phyloP scores from a whole-genome alignment of 2,888 invertebrate genomes.

The Hydrotaea cyrtoneurina region DNA sequence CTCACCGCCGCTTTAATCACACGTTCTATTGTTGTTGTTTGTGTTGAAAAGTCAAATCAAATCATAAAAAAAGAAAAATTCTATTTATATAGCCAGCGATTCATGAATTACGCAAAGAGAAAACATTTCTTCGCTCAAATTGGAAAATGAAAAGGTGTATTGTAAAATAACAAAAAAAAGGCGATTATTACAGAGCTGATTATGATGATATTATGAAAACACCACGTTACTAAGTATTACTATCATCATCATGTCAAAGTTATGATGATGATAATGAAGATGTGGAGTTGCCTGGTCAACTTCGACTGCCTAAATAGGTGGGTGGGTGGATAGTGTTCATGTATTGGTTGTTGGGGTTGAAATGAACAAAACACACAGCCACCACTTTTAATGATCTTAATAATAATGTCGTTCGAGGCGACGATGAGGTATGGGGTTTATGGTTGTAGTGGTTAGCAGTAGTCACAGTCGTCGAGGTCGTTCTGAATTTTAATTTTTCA shows the following conservation, averaged over 20 bases:
- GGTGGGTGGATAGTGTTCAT: slow-evolving; percentile 19
- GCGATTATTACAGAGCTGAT: slow-evolving; percentile 41
- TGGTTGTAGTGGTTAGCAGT: slow-evolving; percentile 52
- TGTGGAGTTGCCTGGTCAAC: slow-evolving; percentile 44
- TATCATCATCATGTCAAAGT: slow-evolving; percentile 15
- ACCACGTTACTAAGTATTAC: slow-evolving; percentile 37
- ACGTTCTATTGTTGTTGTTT: slow-evolving; percentile 61
- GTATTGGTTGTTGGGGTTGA: slow-evolving; percentile 47
- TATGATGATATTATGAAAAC: slow-evolving; percentile 48
- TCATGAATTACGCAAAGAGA: slow-evolving; percentile 79
- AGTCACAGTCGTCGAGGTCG: slow-evolving; percentile 64
- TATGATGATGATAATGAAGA: slow-evolving; percentile 49
- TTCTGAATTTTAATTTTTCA: slow-evolving; percentile 57
- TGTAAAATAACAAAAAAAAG: slow-evolving; percentile 32
- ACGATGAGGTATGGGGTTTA: slow-evolving; percentile 35
- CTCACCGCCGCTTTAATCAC: slow-evolving; percentile 64
- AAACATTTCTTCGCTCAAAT: slow-evolving; percentile 75
- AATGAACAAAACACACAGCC: slow-evolving; percentile 27
- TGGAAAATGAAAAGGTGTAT: slow-evolving; percentile 73
- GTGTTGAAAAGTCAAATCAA: slow-evolving; percentile 73
- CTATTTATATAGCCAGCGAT: slow-evolving; percentile 76
- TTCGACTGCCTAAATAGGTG: slow-evolving; percentile 49
- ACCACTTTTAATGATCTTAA: slow-evolving; percentile 54
- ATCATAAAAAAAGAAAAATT: slow-evolving; percentile 72
- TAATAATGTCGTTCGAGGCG: slow-evolving; percentile 57